phyloP scores from a whole-genome alignment of 2,888 invertebrate species.

The Cosmia trapezina region DNA sequence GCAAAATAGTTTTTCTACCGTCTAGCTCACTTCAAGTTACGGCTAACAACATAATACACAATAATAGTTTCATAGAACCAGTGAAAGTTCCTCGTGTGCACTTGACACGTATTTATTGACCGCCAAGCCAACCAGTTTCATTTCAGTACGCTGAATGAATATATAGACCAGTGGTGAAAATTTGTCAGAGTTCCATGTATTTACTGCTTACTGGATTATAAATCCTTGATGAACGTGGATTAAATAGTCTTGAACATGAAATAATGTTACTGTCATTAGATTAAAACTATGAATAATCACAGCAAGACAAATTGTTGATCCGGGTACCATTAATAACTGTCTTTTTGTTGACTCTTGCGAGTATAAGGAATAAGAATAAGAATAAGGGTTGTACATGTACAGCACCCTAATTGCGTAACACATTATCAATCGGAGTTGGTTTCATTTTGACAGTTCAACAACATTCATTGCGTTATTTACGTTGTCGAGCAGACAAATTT shows the following conservation, averaged over 20 bases:
- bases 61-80: conserved; percentile 36
- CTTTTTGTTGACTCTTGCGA: too few relatives aligned
- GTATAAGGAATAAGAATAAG: too few relatives aligned
- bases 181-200: not conserved
- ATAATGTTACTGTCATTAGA: not conserved
- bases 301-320: conserved; percentile 11
- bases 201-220: not conserved
- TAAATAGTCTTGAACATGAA: not conserved
- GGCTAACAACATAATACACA: conserved; percentile 12
- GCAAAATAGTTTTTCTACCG: not conserved
- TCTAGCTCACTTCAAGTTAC: conserved; percentile 7
- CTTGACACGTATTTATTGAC: conserved; percentile 46
- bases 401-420: too few relatives aligned
- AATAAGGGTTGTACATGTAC: too few relatives aligned
- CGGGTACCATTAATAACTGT: conserved; percentile 8
- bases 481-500: too few relatives aligned
- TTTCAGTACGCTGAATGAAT: not conserved
- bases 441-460: too few relatives aligned
- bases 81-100: conserved; percentile 38
- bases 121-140: not conserved
- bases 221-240: not conserved
- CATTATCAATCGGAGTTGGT: too few relatives aligned
- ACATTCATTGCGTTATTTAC: too few relatives aligned
- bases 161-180: not conserved
- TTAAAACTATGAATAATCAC: conserved; percentile 1